Evolutionary conservation across 2,888 invertebrate genomes (phyloP), one percentile per base, ranked within the genome.

Genomic region (Globia sparganii): DNA sequence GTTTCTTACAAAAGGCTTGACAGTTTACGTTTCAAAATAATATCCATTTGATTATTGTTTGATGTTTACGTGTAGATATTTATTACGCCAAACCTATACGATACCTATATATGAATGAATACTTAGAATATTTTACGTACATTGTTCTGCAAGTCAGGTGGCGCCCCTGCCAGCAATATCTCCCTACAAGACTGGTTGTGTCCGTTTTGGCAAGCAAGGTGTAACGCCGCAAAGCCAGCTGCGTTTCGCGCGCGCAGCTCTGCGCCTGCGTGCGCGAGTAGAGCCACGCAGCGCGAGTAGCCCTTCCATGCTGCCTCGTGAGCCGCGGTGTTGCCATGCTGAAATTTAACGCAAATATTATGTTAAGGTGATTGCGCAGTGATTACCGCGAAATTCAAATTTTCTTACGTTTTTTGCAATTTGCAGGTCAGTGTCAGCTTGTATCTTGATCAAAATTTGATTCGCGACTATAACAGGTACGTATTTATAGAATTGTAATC

Each of bases 271-370:
- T 97, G 97, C 69, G 98, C 97, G 83, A 99, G 97, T 64, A 97
- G 94, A 85, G 98, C 97, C 84, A 98, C 98, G 83, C 98, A 98
- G 79, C 98, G 97, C 90, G 99, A 99, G 96, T 98, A 99, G 15
- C 99, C 99, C 91, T 99, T 98, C 98, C 99, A 99, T 5, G 99
- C 98, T 21, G 99, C 99, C 94, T 99, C 99, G 95, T 99, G 99
- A 25, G 99, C 96, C 0, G 99, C 98, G 18, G 99, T 98, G 97
- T 99, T 99, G 81, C 99, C 99, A 95, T 99, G 98, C 98, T 99
- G 96, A 46, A 46, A 53, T 62, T n/a, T 11, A 31, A 67, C 49
- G 46, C 9, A 25, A 49, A 18, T 67, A 25, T 53, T 25, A 31
- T 2, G 25, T 25, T 2, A 67, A n/a, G n/a, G n/a, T n/a, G n/a